phyloP scores from a whole-genome alignment of 2,113 vertebrate genomes.

The cattle (Bos taurus) region DNA sequence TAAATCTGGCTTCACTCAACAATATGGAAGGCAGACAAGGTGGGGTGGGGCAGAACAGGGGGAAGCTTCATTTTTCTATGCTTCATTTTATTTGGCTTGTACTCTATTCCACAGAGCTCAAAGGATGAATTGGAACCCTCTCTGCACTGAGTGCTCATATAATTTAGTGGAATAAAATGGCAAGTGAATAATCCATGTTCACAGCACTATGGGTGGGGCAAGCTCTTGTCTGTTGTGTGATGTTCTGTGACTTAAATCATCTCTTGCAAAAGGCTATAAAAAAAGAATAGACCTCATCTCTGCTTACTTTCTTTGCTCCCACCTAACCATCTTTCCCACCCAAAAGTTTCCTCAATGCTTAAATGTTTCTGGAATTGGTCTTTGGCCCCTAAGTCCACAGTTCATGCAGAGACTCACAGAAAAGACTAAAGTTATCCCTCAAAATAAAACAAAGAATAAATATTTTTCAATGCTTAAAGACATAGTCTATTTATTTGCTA shows the following conservation, averaged over 20 bases:
- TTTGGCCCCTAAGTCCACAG: not conserved
- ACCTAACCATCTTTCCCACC: not conserved
- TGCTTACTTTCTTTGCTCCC: not conserved
- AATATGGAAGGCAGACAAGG: not conserved
- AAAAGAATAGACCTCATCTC: not conserved
- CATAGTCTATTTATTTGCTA: not conserved
- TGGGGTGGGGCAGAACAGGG: not conserved
- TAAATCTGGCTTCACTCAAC: not conserved
- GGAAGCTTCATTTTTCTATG: not conserved
- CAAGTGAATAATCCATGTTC: not conserved
- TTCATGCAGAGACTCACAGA: not conserved
- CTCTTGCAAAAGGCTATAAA: not conserved
- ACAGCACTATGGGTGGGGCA: conserved; percentile 40
- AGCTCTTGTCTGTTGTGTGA: not conserved
- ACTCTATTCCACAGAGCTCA: not conserved
- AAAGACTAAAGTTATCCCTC: not conserved
- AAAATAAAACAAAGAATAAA: not conserved
- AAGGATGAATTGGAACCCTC: not conserved
- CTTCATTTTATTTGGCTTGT: not conserved
- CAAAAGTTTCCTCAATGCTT: not conserved
- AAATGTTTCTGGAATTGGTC: not conserved
- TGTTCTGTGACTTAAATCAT: not conserved
- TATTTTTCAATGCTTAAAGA: not conserved
- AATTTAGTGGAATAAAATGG: not conserved
- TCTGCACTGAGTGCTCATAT: not conserved